Evolutionary conservation across 2,888 invertebrate species (phyloP).

Genomic region (Andrena minutula): DNA sequence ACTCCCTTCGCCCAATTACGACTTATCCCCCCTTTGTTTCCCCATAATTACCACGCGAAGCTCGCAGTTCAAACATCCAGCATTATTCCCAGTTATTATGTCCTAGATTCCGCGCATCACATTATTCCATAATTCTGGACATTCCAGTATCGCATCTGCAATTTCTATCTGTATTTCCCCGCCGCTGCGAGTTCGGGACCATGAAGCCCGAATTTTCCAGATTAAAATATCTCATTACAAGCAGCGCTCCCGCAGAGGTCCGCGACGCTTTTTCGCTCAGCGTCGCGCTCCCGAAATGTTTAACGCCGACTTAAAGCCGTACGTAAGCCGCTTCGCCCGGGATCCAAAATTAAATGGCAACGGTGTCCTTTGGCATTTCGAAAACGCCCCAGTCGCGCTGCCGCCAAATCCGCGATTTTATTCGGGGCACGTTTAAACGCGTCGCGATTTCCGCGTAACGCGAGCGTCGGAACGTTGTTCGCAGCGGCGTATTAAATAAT

Average conservation of each 20-base stretch:
- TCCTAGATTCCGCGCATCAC: neutral
- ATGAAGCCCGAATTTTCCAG: neutral
- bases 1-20: too few relatives aligned
- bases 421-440: neutral
- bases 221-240: constrained; percentile 3
- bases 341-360: neutral
- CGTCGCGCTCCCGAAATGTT: neutral
- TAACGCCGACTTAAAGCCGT: neutral
- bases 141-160: neutral
- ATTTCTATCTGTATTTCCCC: neutral
- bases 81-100: neutral
- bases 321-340: neutral
- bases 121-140: neutral
- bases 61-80: neutral
- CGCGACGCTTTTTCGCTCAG: neutral
- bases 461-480: too few relatives aligned
- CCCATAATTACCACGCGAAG: neutral
- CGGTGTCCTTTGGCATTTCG: neutral
- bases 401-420: neutral
- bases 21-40: neutral
- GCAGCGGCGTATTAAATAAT: too few relatives aligned
- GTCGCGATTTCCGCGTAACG: neutral
- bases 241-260: neutral
- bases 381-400: neutral
- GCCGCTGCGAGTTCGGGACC: neutral